Evolutionary conservation across 2,113 vertebrate species (phyloP), one percentile per base, ranked within the genome.

Genomic region (Benitochromis conjunctus): DNA sequence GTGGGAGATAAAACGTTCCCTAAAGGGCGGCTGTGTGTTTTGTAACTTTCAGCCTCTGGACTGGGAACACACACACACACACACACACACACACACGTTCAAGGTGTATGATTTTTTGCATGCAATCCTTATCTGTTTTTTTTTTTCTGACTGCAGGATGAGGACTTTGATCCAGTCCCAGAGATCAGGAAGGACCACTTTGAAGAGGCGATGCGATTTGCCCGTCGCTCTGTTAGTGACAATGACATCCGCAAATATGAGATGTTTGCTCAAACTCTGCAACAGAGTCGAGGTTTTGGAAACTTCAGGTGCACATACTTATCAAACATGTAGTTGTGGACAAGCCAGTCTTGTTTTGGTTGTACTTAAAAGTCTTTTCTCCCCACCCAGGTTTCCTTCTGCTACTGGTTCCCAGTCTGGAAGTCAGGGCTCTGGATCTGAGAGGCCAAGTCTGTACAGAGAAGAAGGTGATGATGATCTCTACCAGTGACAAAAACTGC

Each of bases 201-300:
- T 94, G 98, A 99, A 89, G 98, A 99, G 91, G 98, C 98, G 31
- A 99, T 99, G 98, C 97, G 97, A 89, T 99, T 98, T 76, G 98
- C 98, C 46, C 98, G 98, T 55, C 98, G 98, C 84, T 99, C 98
- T 0, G 98, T 99, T 95, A 99, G 98, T 13, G 98, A 99, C 92
- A 99, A 99, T 0, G 98, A 99, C 95, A 99, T 99, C 87, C 97
- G 98, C 92, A 99, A 99, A 95, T 99, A 99, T 0, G 98, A 99
- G 94, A 99, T 99, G 98, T 99, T 99, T 90, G 98, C 98, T 90
- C 98, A 99, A 96, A 99, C 98, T 18, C 96, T 99, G 92, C 99
- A 99, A 96, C 99, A 99, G 95, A 99, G 98, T 95, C 96, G 98
- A 69, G 99, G 99, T 85, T 99, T 99, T 51, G 99, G 99, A 94